phyloP scores from a whole-genome alignment of 2,888 invertebrate genomes.

The Synanthedon formicaeformis region DNA sequence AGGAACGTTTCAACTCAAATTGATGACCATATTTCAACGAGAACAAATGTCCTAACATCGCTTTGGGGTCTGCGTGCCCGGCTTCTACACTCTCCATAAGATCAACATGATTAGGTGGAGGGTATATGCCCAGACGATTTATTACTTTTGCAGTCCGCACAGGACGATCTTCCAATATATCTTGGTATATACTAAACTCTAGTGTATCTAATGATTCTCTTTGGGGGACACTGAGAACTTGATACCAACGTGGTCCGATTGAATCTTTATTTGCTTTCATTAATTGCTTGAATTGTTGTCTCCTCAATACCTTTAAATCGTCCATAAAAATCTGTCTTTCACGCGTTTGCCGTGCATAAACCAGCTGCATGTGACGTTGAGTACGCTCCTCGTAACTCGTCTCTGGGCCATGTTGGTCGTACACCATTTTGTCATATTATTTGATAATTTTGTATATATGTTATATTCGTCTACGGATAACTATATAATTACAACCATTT shows the following conservation, averaged over 20 bases:
- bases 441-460: background rate
- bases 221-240: conserved; percentile 48
- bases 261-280: conserved; percentile 18
- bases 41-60: conserved; percentile 50
- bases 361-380: conserved; percentile 28
- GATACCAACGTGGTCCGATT: conserved; percentile 54
- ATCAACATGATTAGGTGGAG: conserved; percentile 30
- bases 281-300: conserved; percentile 19
- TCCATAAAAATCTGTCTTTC: conserved; percentile 46
- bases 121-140: conserved; percentile 34
- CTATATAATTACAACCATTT: background rate
- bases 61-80: conserved; percentile 42
- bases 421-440: conserved; percentile 18
- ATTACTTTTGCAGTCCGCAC: conserved; percentile 28
- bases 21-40: conserved; percentile 30
- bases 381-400: conserved; percentile 21
- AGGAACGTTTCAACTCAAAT: conserved; percentile 32
- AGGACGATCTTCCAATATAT: conserved; percentile 46
- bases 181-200: conserved; percentile 39
- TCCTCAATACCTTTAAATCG: conserved; percentile 40
- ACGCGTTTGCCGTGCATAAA: conserved; percentile 35
- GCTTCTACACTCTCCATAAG: conserved; percentile 40
- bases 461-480: background rate
- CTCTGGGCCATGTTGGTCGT: conserved; percentile 15
- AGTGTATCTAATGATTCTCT: conserved; percentile 36